phyloP scores from a whole-genome alignment of 2,888 invertebrate genomes.

The Sphaerophoria taeniata region DNA sequence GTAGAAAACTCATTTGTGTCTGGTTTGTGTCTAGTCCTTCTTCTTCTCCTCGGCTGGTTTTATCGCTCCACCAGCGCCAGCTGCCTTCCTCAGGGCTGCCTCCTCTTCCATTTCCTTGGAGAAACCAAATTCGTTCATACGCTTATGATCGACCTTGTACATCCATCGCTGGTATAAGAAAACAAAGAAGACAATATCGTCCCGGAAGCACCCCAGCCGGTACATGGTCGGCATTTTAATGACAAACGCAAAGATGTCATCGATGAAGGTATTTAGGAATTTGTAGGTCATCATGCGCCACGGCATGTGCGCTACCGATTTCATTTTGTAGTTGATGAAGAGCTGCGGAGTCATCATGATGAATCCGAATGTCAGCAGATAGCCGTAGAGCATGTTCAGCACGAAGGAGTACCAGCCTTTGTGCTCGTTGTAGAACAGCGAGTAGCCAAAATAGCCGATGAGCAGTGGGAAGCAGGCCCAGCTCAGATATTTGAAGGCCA shows the following conservation, averaged over 20 bases:
- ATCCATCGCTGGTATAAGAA: conserved; percentile 99
- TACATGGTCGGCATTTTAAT: conserved; percentile 99
- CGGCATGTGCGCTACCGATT: conserved; percentile 99
- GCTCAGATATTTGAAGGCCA: conserved; percentile 98
- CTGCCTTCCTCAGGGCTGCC: conserved; percentile 75
- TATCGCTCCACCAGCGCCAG: conserved; percentile 50
- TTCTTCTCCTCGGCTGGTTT: conserved; percentile 81
- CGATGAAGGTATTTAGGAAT: conserved; percentile 99
- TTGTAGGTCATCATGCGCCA: conserved; percentile 99
- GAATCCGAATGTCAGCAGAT: conserved; percentile 98
- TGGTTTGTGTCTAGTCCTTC: conserved; percentile 77
- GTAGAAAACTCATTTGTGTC: conserved; percentile 1
- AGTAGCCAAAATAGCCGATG: conserved; percentile 96
- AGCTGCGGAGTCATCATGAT: conserved; percentile 99
- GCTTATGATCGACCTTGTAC: conserved; percentile 97
- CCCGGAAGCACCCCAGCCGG: conserved; percentile 98
- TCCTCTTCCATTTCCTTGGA: conserved; percentile 91
- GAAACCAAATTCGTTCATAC: conserved; percentile 99
- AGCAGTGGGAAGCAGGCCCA: conserved; percentile 98
- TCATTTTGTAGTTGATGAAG: conserved; percentile 99
- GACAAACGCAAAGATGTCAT: conserved; percentile 99
- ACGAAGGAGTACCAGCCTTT: conserved; percentile 99
- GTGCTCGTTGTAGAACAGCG: conserved; percentile 97
- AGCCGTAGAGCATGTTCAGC: conserved; percentile 98
- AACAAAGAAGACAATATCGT: conserved; percentile 99